A percentile compares a stretch with the other conserved stretches of the same genome.
Evolutionary conservation across 2,797 vertebrate species (phyloP).

Genomic region (Rousettus madagascariensis): DNA sequence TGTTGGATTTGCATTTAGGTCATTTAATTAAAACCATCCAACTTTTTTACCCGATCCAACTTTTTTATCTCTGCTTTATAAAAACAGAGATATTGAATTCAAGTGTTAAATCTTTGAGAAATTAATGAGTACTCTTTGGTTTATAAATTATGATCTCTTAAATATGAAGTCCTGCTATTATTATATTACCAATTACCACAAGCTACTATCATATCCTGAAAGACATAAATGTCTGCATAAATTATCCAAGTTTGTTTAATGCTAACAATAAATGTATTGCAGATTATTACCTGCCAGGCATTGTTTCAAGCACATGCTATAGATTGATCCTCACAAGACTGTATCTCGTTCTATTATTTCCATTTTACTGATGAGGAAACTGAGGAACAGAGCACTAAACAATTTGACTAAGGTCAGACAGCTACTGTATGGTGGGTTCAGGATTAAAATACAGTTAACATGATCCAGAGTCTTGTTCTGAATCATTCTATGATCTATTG

Average conservation of each 20-base stretch:
- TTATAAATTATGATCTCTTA: neutral
- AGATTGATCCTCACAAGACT: neutral
- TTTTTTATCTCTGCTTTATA: neutral
- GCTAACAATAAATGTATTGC: neutral
- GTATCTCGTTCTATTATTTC: neutral
- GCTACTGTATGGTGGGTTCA: neutral
- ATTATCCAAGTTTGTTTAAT: neutral
- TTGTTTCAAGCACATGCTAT: neutral
- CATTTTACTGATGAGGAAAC: neutral
- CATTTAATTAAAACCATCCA: neutral
- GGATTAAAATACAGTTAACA: neutral
- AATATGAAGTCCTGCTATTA: neutral
- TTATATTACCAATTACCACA: neutral
- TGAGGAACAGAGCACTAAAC: neutral
- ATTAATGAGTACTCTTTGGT: neutral
- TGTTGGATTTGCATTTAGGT: neutral
- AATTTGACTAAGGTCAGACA: neutral
- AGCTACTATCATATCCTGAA: neutral
- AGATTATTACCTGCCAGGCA: neutral
- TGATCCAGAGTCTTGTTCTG: neutral
- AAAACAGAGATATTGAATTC: neutral
- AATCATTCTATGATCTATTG: neutral
- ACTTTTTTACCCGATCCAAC: neutral
- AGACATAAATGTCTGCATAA: neutral
- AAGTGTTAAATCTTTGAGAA: neutral